phyloP scores from a whole-genome alignment of 2,113 vertebrate species.

The Salvator merianae region DNA sequence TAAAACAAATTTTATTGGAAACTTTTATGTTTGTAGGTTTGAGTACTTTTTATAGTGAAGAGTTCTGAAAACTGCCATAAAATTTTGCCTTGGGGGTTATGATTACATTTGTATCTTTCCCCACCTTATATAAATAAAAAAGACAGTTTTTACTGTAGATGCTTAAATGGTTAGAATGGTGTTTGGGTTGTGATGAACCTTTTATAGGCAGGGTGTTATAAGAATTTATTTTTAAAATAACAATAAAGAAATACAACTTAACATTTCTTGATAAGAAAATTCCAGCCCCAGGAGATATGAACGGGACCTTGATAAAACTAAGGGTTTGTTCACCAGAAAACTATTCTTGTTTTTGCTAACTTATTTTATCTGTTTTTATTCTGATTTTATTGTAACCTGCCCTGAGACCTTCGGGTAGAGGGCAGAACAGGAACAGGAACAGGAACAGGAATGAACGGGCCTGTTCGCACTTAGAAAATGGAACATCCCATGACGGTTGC shows the following conservation, averaged over 20 bases:
- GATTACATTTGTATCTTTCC: slow-evolving; percentile 82
- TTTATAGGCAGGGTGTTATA: slow-evolving; percentile 76
- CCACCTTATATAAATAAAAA: slow-evolving; percentile 83
- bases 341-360: too few relatives aligned
- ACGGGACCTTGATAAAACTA: slow-evolving; percentile 20
- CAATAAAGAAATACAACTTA: slow-evolving; percentile 74
- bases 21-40: slow-evolving; percentile 78
- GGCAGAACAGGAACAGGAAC: too few relatives aligned
- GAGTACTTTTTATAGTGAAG: slow-evolving; percentile 80
- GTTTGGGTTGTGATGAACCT: slow-evolving; percentile 78
- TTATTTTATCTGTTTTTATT: too few relatives aligned
- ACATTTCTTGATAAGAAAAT: slow-evolving; percentile 68
- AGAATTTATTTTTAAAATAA: slow-evolving; percentile 75
- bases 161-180: slow-evolving; percentile 81
- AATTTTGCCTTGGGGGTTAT: slow-evolving; percentile 80
- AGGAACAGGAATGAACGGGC: too few relatives aligned
- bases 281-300: slow-evolving; percentile 34
- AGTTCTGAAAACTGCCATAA: slow-evolving; percentile 80
- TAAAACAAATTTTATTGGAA: slow-evolving; percentile 82
- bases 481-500: too few relatives aligned
- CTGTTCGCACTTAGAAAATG: too few relatives aligned
- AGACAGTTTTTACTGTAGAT: slow-evolving; percentile 81
- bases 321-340: neutral
- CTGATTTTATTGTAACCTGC: too few relatives aligned
- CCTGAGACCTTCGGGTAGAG: too few relatives aligned